Percentiles rank a stretch among this genome's conserved stretches.
phyloP scores from a whole-genome alignment of 2,888 invertebrate species.

The Phyto melanocephala region DNA sequence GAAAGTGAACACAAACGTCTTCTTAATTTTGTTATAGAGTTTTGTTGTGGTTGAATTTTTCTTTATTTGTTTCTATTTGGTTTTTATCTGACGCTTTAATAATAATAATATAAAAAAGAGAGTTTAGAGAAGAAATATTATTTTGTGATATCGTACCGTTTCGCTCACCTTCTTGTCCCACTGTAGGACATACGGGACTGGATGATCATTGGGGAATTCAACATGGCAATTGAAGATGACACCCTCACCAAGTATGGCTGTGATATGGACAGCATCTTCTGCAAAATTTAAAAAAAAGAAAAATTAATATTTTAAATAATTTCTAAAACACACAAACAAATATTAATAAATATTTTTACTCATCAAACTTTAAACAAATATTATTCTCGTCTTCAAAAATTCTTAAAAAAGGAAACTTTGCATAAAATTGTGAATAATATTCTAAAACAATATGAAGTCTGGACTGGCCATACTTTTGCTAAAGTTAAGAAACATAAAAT shows the following conservation, averaged over 20 bases:
- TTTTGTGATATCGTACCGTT: slow-evolving; percentile 90
- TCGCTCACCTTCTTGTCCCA: slow-evolving; percentile 99
- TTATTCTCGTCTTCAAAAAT: background rate
- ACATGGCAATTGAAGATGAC: slow-evolving; percentile 99
- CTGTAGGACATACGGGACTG: slow-evolving; percentile 98
- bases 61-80: slow-evolving; percentile 68
- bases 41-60: slow-evolving; percentile 47
- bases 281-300: slow-evolving; percentile 61
- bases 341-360: too few species aligned
- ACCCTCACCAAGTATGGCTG: slow-evolving; percentile 97
- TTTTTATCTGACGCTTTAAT: slow-evolving; percentile 76
- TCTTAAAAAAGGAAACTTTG: too few species aligned
- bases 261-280: slow-evolving; percentile 95
- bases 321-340: too few species aligned
- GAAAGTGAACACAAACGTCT: slow-evolving; percentile 37
- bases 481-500: too few species aligned
- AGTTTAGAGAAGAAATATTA: slow-evolving; percentile 80
- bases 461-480: background rate
- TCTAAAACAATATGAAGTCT: background rate
- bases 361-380: too few species aligned
- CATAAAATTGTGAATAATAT: too few species aligned
- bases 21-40: background rate
- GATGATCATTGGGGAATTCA: slow-evolving; percentile 96
- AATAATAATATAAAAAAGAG: slow-evolving; percentile 77
- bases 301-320: background rate